Evolutionary conservation across 2,888 invertebrate species (phyloP).

Genomic region (Synanthedon andrenaeformis): DNA sequence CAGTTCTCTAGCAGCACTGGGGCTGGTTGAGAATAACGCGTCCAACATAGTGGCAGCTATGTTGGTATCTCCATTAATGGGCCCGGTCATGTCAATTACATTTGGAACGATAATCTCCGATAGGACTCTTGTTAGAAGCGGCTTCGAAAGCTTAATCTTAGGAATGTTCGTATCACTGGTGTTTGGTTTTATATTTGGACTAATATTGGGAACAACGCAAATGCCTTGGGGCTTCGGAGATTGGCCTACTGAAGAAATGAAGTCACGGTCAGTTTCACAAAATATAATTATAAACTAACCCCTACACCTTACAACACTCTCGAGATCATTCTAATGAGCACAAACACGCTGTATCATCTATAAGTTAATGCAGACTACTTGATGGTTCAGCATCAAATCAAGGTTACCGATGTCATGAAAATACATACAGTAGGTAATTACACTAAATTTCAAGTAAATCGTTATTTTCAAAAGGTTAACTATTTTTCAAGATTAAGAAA

Average conservation of each 20-base stretch:
- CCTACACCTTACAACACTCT: neutral
- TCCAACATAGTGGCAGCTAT: constrained; percentile 84
- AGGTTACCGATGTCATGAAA: too few relatives aligned
- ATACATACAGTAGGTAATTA: too few relatives aligned
- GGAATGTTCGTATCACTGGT: constrained; percentile 81
- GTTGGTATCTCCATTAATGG: constrained; percentile 83
- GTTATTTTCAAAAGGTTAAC: too few relatives aligned
- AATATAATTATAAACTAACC: too few relatives aligned
- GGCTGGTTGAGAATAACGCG: constrained; percentile 85
- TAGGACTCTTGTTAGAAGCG: constrained; percentile 75
- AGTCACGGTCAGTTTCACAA: constrained; percentile 68
- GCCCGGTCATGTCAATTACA: constrained; percentile 88
- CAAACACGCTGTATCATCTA: too few relatives aligned
- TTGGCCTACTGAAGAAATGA: constrained; percentile 86
- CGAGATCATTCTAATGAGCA: neutral
- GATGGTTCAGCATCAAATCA: too few relatives aligned
- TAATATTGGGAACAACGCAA: constrained; percentile 77
- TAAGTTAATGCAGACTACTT: too few relatives aligned
- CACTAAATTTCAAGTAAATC: too few relatives aligned
- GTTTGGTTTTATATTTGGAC: constrained; percentile 84
- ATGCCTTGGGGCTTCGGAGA: constrained; percentile 83
- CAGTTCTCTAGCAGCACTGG: constrained; percentile 86
- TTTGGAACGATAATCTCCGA: constrained; percentile 86
- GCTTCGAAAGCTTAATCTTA: constrained; percentile 75
- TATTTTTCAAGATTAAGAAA: too few relatives aligned